Base-by-base conservation (phyloP, 1,140 invertebrate species). In the Drosophila lacertosa region DNA sequence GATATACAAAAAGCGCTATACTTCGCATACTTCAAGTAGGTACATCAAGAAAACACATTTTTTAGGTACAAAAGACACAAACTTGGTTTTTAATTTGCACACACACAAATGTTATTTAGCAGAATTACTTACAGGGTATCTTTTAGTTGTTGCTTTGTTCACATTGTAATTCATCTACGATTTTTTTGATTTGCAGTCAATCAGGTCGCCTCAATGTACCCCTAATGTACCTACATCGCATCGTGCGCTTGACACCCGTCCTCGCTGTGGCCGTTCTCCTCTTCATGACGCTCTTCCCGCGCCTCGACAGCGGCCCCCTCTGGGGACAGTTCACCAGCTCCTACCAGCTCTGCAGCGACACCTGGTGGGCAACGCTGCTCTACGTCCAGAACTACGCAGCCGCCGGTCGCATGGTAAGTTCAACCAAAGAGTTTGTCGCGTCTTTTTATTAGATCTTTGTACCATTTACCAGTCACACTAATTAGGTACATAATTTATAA, bases 341-440 rank as follows among this genome's bases (percentile, higher is more conserved):
- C 4, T 24, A 59, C 16, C 20, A 77, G 13, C 54, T 83, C 1
- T 91, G 89, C 55, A 57, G 24, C 10, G 74, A 81, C 5, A 78
- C 86, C 13, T 91, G 89, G 89, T 91, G 89, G 89, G 82, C 84
- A 2, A 88, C 89, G 2, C 39, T 91, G 16, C 73, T 91, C 10
- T 91, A 89, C 42, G 83, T 91, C 0, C 89, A 91, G 54, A 91
- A 91, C 20, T 91, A 91, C 26, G 89, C 82, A 0, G 79, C 89
- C 9, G 22, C 89, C 2, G 84, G 89, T 0, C 53, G 78, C 24
- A 90, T 91, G 81, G 89, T 90, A 44, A 57, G 71, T 22, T n/a
- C n/a, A n/a, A n/a, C n/a, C n/a, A n/a, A n/a, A n/a, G n/a, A n/a
- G n/a, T n/a, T n/a, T n/a, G n/a, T n/a, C n/a, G n/a, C n/a, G n/a